Evolutionary conservation across 2,888 invertebrate species (phyloP).

Genomic region (Synergus laeviventris): DNA sequence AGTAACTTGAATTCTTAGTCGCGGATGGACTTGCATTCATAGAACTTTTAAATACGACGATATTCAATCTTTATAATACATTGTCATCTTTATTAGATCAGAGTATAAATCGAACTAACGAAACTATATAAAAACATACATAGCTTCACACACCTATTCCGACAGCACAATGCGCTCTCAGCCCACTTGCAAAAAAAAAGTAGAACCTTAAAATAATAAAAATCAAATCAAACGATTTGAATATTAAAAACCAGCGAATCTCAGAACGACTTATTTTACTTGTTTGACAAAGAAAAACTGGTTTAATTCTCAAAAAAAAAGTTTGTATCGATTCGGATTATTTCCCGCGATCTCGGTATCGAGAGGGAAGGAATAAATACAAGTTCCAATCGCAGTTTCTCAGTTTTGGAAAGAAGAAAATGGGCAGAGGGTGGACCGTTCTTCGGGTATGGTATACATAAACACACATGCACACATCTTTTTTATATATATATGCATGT

Average conservation of each 20-base stretch:
- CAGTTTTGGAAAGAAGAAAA: neutral
- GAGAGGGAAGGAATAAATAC: neutral
- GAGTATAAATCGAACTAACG: slow-evolving; percentile 33
- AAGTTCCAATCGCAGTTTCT: neutral
- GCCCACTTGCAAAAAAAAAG: slow-evolving; percentile 11
- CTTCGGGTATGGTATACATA: slow-evolving; percentile 40
- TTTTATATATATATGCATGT: too few relatives aligned
- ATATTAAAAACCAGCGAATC: neutral
- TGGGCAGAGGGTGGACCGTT: slow-evolving; percentile 5
- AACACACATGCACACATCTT: too few relatives aligned
- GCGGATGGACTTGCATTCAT: slow-evolving; percentile 33
- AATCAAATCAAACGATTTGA: neutral
- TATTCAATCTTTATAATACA: slow-evolving; percentile 53
- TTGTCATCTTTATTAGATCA: slow-evolving; percentile 53
- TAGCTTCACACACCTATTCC: slow-evolving; percentile 28
- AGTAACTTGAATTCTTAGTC: slow-evolving; percentile 36
- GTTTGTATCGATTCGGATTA: neutral
- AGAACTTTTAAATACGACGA: slow-evolving; percentile 46
- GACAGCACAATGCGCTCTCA: slow-evolving; percentile 19
- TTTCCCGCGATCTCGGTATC: neutral
- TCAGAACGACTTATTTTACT: neutral
- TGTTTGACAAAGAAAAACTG: neutral
- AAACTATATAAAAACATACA: slow-evolving; percentile 33
- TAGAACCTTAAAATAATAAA: neutral
- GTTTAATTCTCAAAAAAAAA: neutral